These are phyloP conservation scores for Probaryconus sp. DNA, from an alignment of 1,140 invertebrate species.

Conservation along the genomic window DNA sequence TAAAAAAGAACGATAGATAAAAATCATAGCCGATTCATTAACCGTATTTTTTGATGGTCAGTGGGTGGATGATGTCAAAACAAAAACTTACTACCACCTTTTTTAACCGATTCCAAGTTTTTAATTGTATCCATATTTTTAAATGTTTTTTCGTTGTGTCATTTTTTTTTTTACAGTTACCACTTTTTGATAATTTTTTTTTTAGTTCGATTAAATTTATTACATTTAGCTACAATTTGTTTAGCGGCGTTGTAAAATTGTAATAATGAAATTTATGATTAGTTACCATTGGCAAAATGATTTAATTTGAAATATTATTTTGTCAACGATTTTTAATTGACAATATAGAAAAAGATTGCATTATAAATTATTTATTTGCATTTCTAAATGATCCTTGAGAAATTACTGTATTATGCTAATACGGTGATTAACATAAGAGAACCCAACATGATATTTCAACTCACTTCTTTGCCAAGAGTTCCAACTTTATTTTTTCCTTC, in stretches of 20 bases:
- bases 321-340: conserved; percentile 54
- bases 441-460: conserved; percentile 76
- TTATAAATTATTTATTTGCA: conserved; percentile 80
- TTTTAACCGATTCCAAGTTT: conserved; percentile 16
- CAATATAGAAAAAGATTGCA: conserved; percentile 44
- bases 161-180: too few species aligned
- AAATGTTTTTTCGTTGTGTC: too few species aligned
- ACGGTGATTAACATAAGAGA: conserved; percentile 77
- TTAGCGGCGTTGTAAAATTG: too few species aligned
- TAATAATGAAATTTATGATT: too few species aligned
- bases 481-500: conserved; percentile 37
- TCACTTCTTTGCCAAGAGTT: conserved; percentile 56
- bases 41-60: conserved; percentile 41
- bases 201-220: too few species aligned
- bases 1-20: conserved; percentile 12
- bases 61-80: conserved; percentile 23
- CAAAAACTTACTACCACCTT: not conserved
- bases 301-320: conserved; percentile 36
- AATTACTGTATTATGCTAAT: conserved; percentile 79
- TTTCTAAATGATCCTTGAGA: conserved; percentile 78
- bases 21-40: conserved; percentile 43
- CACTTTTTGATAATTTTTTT: too few species aligned
- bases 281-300: not conserved
- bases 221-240: too few species aligned
- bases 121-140: conserved; percentile 11